Conservation (phyloP, 2,888 invertebrate species). For the Willowsia nigromaculata region DNA sequence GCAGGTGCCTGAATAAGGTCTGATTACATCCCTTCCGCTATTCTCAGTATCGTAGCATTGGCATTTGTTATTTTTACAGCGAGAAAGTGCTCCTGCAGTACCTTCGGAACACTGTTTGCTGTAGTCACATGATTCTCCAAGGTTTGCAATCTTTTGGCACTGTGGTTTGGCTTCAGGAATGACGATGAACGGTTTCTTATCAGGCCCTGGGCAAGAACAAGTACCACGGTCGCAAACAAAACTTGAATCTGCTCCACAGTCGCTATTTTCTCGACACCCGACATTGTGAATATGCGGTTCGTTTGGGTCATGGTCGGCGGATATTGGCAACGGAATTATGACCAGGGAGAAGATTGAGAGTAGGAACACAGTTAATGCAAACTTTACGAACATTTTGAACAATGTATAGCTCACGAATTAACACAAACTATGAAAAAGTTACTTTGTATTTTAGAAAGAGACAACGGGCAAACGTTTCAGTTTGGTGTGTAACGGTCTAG, state of each 20-base stretch:
- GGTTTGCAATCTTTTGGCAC: conserved; percentile 54
- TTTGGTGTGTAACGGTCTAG: neutral
- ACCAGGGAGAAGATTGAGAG: neutral
- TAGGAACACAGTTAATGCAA: neutral
- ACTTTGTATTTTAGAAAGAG: no score
- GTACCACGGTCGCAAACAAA: neutral
- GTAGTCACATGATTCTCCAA: conserved; percentile 46
- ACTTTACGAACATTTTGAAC: conserved; percentile 40
- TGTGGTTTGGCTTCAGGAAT: neutral
- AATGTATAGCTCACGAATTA: neutral
- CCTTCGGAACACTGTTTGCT: conserved; percentile 54
- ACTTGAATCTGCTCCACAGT: conserved; percentile 1
- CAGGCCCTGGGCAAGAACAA: conserved; percentile 1
- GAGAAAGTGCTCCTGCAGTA: conserved; percentile 11
- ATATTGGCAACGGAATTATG: neutral
- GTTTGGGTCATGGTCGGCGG: neutral
- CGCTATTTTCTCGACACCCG: neutral
- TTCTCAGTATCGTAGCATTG: conserved; percentile 67
- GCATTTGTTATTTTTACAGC: conserved; percentile 63
- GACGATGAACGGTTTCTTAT: neutral
- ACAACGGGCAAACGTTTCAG: neutral
- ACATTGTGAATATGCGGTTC: neutral
- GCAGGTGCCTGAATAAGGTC: conserved; percentile 39
- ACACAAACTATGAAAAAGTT: neutral
- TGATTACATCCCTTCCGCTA: conserved; percentile 58